Percentiles rank a stretch among this genome's conserved stretches.
These are phyloP conservation scores for Perizoma flavofasciatum DNA, from an alignment of 2,888 invertebrate genomes.

Conservation along the genomic window DNA sequence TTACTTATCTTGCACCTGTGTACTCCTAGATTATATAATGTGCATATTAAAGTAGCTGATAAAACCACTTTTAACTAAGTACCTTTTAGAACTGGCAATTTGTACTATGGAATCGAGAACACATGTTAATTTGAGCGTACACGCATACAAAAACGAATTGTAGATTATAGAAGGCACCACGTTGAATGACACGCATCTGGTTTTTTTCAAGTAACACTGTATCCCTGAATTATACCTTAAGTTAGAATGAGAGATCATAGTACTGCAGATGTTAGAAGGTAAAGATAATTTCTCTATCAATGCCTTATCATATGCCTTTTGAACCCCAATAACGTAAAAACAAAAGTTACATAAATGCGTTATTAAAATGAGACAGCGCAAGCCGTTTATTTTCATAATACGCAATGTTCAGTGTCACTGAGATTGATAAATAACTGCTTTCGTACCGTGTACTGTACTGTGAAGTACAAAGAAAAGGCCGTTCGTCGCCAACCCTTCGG, in stretches of 20 bases:
- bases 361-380: too few species aligned
- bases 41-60: not conserved
- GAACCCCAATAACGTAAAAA: too few species aligned
- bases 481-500: constrained; percentile 46
- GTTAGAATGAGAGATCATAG: too few species aligned
- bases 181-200: constrained; percentile 8
- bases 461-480: constrained; percentile 47
- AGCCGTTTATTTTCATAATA: too few species aligned
- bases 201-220: not conserved
- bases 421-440: constrained; percentile 1
- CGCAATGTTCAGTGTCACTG: not conserved
- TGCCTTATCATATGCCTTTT: too few species aligned
- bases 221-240: too few species aligned
- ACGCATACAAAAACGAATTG: constrained; percentile 28
- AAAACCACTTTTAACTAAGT: too few species aligned
- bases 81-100: not conserved
- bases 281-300: too few species aligned
- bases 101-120: constrained; percentile 31
- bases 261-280: too few species aligned
- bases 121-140: constrained; percentile 28
- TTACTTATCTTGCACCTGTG: constrained; percentile 11
- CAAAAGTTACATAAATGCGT: too few species aligned
- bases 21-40: too few species aligned
- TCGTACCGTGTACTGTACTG: constrained; percentile 19
- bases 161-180: constrained; percentile 19